Conservation (phyloP, 2,113 vertebrate genomes). For the Neogale vison region DNA sequence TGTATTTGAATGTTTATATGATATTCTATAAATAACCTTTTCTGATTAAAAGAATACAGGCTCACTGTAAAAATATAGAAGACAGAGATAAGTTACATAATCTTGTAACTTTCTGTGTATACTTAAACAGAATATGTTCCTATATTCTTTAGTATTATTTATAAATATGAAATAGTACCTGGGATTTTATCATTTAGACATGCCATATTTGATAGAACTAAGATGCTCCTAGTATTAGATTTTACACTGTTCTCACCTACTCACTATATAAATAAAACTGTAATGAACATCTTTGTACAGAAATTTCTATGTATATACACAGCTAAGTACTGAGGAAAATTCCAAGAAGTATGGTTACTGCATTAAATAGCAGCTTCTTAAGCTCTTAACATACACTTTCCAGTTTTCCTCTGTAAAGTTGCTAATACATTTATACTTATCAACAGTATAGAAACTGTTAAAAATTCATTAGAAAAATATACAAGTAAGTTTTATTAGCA, state of each 20-base stretch:
- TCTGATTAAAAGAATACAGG: neutral
- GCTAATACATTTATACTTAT: neutral
- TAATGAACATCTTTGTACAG: neutral
- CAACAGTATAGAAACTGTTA: neutral
- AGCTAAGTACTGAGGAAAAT: constrained; percentile 12
- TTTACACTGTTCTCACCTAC: neutral
- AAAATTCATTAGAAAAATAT: neutral
- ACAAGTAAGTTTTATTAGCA: neutral
- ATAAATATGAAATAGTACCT: constrained; percentile 8
- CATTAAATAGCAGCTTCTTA: constrained; percentile 31
- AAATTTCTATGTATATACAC: neutral
- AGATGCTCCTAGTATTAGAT: neutral
- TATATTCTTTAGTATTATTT: neutral
- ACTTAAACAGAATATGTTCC: neutral
- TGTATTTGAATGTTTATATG: neutral
- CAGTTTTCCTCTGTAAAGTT: neutral
- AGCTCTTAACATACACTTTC: neutral
- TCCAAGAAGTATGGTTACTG: neutral
- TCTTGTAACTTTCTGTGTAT: neutral
- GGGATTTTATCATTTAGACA: constrained; percentile 1
- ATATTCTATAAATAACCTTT: neutral
- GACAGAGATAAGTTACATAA: neutral
- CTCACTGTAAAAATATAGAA: neutral
- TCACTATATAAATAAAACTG: neutral
- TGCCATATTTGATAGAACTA: constrained; percentile 3